These are phyloP conservation scores for Enhydra lutris DNA, from an alignment of 2,113 vertebrate species.

Conservation along the genomic window DNA sequence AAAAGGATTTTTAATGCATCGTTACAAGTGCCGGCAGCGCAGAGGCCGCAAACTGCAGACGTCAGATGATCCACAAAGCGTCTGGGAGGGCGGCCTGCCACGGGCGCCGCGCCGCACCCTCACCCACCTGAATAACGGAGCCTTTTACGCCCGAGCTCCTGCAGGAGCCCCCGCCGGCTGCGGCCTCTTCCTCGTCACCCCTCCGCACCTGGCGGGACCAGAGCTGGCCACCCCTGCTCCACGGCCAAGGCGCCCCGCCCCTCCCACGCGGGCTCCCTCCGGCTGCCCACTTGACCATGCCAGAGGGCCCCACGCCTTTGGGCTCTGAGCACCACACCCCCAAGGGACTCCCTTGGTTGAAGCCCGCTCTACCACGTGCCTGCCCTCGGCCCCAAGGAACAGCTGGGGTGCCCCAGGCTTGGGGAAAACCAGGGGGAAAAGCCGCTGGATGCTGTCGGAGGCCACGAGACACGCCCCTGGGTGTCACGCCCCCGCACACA, in stretches of 20 bases:
- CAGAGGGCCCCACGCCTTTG: not conserved
- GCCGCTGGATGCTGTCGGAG: not conserved
- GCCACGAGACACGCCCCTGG: not conserved
- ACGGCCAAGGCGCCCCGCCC: not conserved
- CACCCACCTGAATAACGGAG: constrained; percentile 76
- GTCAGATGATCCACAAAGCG: constrained; percentile 79
- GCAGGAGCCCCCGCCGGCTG: constrained; percentile 43
- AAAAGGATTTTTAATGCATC: constrained; percentile 79
- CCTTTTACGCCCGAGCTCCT: constrained; percentile 20
- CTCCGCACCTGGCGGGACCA: not conserved
- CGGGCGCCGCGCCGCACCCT: constrained; percentile 18
- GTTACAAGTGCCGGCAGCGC: constrained; percentile 78
- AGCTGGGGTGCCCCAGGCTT: not conserved
- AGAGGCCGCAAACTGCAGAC: constrained; percentile 76
- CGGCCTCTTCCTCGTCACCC: constrained; percentile 28
- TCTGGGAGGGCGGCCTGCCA: too few species aligned
- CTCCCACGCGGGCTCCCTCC: not conserved
- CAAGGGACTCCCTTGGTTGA: not conserved
- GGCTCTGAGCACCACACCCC: not conserved
- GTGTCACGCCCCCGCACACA: not conserved
- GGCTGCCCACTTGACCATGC: not conserved
- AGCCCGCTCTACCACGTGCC: not conserved
- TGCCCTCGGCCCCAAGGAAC: fast-evolving
- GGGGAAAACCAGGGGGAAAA: not conserved
- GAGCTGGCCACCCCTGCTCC: not conserved